These are phyloP conservation scores for Cladopsammia gracilis DNA, from an alignment of 64 coral and sea anemone genomes.

Conservation along the genomic window DNA sequence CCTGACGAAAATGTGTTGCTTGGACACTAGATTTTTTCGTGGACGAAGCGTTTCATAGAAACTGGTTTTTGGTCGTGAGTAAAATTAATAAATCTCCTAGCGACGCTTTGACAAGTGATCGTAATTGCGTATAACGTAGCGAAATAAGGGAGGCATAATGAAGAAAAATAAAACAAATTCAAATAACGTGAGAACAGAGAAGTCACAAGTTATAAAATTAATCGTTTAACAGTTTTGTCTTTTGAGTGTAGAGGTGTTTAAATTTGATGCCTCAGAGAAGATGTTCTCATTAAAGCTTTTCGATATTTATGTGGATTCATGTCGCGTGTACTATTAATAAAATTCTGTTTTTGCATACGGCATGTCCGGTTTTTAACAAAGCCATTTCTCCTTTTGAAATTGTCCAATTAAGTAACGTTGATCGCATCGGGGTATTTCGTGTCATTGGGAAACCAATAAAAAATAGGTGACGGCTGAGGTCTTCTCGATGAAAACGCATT, in stretches of 20 bases:
- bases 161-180: background rate
- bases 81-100: background rate
- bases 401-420: background rate
- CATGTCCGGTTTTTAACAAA: constrained; percentile 27
- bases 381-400: background rate
- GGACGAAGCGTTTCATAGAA: constrained; percentile 26
- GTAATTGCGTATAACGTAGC: constrained; percentile 19
- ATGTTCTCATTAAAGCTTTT: background rate
- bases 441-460: background rate
- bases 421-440: background rate
- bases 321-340: constrained; percentile 8
- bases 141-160: constrained; percentile 8
- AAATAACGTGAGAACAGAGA: background rate
- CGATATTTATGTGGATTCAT: background rate
- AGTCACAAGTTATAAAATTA: background rate
- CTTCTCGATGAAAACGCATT: background rate
- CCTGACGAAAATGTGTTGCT: background rate
- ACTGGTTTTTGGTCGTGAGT: constrained; percentile 1
- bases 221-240: background rate
- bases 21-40: constrained; percentile 31
- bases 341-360: background rate
- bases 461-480: background rate
- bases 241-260: background rate
- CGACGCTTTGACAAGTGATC: constrained; percentile 9
- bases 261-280: background rate